Base-by-base conservation (phyloP, 92 coral and sea anemone genomes). In the Epizoanthus scotinus region DNA sequence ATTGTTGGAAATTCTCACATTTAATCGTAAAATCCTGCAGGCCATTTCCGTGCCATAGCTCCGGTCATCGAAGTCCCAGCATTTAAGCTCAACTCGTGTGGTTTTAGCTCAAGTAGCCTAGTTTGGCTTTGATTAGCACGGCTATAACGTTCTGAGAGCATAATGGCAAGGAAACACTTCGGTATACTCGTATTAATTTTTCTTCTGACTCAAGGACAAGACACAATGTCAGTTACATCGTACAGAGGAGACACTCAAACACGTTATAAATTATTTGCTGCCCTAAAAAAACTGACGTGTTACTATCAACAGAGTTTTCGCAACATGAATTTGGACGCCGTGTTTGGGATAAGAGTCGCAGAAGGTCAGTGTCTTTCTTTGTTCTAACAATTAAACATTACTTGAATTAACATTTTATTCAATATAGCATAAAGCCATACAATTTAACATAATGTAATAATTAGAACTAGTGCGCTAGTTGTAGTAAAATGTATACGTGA, bases 271-370 rank as follows among this genome's bases (percentile, higher is more conserved):
- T 22, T 63, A 26, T 29, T 83, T 42, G 31, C 8, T 25, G 87
- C 93, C 8, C 49, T 92, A 4, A 72, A 84, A 52, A 87, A 65
- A 64, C 87, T 75, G 2, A 36, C 88, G 40, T 81, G 78, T 26
- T 92, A 87, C 85, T 85, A 77, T 60, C 83, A 85, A 22, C 70
- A 84, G 24, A 77, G 86, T 53, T 73, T 82, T n/a, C 60, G 84
- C 6, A 73, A 49, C 68, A 79, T 92, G 55, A 92, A 92, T 83
- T 74, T 92, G 69, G 97, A 92, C 28, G 90, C 90, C 2, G 80
- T 83, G 64, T 84, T 90, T 77, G 97, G 94, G 17, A 63, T 92
- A 3, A 89, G 94, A n/a, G 63, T 92, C 14, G 86, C 97, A 10
- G 84, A 92, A 90, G 97, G 97, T 92, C 36, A 53, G 94, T 65